phyloP scores from a whole-genome alignment of 2,888 invertebrate genomes.

The Hydroisotoma schaefferi region DNA sequence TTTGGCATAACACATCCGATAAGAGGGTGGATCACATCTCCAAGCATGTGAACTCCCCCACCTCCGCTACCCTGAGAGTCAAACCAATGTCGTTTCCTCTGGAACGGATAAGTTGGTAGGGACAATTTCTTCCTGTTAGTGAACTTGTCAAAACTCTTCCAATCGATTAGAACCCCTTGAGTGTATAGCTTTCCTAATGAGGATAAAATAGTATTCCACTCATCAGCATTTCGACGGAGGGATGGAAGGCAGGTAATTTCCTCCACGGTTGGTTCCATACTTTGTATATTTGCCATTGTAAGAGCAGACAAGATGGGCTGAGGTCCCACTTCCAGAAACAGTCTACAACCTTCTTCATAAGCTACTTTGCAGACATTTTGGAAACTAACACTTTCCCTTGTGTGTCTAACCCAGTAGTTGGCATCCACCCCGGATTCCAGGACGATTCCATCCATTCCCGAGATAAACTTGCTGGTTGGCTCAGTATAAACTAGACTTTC shows the following conservation, averaged over 20 bases:
- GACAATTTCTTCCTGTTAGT: not conserved
- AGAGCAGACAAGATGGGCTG: slow-evolving; percentile 16
- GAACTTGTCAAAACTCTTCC: slow-evolving; percentile 17
- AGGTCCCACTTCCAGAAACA: slow-evolving; percentile 22
- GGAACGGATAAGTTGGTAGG: slow-evolving; percentile 16
- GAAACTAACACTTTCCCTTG: slow-evolving; percentile 18
- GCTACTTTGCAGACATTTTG: slow-evolving; percentile 10
- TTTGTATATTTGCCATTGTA: not conserved
- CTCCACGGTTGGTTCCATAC: not conserved
- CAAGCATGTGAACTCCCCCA: not conserved
- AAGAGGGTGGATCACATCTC: slow-evolving; percentile 14
- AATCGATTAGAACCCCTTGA: slow-evolving; percentile 1
- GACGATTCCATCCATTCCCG: slow-evolving; percentile 20
- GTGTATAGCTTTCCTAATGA: not conserved
- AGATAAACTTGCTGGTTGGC: slow-evolving; percentile 11
- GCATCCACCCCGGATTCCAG: not conserved
- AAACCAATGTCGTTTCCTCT: slow-evolving; percentile 10
- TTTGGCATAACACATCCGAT: slow-evolving; percentile 11
- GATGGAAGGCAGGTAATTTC: not conserved
- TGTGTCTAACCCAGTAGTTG: slow-evolving; percentile 16
- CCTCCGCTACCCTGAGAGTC: not conserved
- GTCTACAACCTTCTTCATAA: not conserved
- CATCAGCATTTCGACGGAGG: not conserved
- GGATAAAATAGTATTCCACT: slow-evolving; percentile 5
- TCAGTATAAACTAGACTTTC: not conserved